Evolutionary conservation across 2,888 invertebrate genomes (phyloP), one percentile per base, ranked within the genome.

Genomic region (Aspidiotus rigidus): DNA sequence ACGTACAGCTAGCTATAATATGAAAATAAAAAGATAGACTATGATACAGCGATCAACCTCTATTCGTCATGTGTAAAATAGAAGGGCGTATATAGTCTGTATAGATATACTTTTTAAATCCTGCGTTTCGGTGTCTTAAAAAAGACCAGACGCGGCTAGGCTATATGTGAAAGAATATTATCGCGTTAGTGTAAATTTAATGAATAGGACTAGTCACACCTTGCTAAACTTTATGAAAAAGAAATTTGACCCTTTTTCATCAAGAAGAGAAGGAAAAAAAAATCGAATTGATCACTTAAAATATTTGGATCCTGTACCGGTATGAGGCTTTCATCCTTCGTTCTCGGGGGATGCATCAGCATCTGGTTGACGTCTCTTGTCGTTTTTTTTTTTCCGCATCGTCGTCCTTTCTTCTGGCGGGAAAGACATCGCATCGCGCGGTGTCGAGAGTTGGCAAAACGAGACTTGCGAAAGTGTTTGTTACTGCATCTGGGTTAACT

Each of bases 131-230:
- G 64, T 64, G 55, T 64, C 54, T 64, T 64, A 16, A 28, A 28
- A 28, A 28, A 42, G 64, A 56, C 64, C 40, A 64, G 64, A 64
- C 64, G 41, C 55, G 40, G 56, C 15, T 13, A 28, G 15, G 42
- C 3, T 42, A 54, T 42, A 54, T 28, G 28, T 28, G 28, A 28
- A 28, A 28, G 28, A 28, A 28, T 28, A 28, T 28, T 28, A 64
- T 64, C 64, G 64, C 64, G 64, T 64, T 64, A 64, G 64, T 64
- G 57, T 64, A 64, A 64, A 64, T 64, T 64, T 64, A 64, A 64
- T 64, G 56, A 64, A 64, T 56, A 64, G 64, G 42, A 53, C 64
- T 56, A 64, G 64, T 64, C 64, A 64, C 64, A 64, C 64, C 64
- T 64, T 64, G 64, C 64, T 64, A 64, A 64, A 54, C 64, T 64